Conservation (phyloP, 1,140 invertebrate species). For the Drosophila punjabiensis region DNA sequence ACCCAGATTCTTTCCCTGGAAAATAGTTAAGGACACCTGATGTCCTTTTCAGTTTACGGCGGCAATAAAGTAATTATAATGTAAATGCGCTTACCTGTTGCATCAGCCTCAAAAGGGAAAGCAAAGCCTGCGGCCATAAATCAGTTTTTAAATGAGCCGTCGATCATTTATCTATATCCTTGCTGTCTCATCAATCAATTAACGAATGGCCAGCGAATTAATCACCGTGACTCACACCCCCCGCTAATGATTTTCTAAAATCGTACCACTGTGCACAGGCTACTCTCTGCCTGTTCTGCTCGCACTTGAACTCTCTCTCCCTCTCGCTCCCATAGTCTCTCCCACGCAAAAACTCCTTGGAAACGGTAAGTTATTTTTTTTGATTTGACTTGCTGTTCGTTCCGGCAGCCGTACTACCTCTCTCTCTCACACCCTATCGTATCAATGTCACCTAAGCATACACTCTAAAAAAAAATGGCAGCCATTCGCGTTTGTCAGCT, state of each 20-base stretch:
- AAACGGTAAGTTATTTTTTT: neutral
- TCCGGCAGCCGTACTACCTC: neutral
- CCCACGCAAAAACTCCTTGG: conserved; percentile 25
- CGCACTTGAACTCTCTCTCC: neutral
- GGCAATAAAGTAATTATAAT: conserved; percentile 31
- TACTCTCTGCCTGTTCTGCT: neutral
- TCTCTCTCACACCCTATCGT: neutral
- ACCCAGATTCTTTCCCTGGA: neutral
- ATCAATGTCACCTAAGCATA: conserved; percentile 24
- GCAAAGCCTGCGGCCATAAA: conserved; percentile 14
- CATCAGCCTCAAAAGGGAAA: conserved; percentile 1
- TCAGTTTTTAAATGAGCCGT: conserved; percentile 22
- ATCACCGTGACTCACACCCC: conserved; percentile 17
- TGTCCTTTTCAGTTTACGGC: conserved; percentile 25
- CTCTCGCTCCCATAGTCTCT: neutral
- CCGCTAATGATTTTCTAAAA: neutral
- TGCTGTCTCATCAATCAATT: conserved; percentile 28
- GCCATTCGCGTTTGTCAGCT: neutral
- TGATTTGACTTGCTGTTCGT: conserved; percentile 11
- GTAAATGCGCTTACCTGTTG: conserved; percentile 19
- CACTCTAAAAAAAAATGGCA: neutral
- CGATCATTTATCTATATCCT: conserved; percentile 25
- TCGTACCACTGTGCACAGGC: conserved; percentile 31
- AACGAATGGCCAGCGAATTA: conserved; percentile 8
- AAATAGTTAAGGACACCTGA: neutral